These are phyloP conservation scores for Phodopus roborovskii DNA, from an alignment of 2,113 vertebrate genomes.

Conservation along the genomic window DNA sequence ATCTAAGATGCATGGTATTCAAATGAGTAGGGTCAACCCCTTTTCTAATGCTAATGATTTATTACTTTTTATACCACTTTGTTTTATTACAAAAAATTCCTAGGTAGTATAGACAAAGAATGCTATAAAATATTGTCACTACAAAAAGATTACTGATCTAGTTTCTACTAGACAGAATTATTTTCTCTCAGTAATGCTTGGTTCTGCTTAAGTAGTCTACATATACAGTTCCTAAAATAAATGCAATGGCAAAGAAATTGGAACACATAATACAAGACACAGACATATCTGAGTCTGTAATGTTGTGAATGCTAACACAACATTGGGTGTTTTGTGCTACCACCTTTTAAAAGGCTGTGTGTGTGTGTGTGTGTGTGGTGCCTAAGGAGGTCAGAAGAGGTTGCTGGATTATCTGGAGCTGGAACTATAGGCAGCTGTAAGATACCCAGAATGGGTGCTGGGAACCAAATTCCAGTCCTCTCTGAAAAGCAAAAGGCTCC, in stretches of 20 bases:
- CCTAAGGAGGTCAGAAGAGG: background rate
- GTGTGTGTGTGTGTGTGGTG: too few relatives aligned
- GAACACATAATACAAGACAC: background rate
- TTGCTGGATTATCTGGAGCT: background rate
- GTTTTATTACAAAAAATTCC: slow-evolving; percentile 40
- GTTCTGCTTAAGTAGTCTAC: background rate
- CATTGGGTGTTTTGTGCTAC: background rate
- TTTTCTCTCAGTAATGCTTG: slow-evolving; percentile 18
- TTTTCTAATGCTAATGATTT: slow-evolving; percentile 16
- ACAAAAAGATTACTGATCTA: background rate
- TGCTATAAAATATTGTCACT: background rate
- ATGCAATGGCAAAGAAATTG: background rate
- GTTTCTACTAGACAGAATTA: slow-evolving; percentile 31
- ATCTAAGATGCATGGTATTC: slow-evolving; percentile 11
- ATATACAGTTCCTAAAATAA: slow-evolving; percentile 3
- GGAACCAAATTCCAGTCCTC: background rate
- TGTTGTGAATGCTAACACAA: background rate
- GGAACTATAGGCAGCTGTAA: background rate
- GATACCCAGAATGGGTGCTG: background rate
- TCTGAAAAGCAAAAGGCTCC: background rate
- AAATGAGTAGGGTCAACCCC: background rate
- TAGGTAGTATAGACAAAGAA: slow-evolving; percentile 6
- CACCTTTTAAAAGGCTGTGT: background rate
- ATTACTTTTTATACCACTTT: background rate
- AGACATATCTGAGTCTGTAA: background rate